Evolutionary conservation across 2,113 vertebrate genomes (phyloP).

Genomic region (Accipiter cooperii): DNA sequence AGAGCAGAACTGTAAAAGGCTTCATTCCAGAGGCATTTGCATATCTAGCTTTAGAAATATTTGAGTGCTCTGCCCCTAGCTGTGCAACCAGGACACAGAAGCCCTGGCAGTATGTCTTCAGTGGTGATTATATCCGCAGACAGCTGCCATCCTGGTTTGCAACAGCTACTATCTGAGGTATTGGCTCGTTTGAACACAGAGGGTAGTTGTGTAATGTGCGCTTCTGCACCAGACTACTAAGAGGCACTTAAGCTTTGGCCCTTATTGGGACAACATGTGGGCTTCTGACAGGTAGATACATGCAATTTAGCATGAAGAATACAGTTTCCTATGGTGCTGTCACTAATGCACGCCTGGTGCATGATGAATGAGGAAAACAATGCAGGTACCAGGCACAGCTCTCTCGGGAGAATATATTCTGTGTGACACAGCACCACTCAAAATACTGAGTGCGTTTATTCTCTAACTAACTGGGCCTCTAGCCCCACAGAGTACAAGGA

Average conservation of each 20-base stretch:
- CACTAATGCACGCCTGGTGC: background rate
- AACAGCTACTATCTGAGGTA: conserved; percentile 19
- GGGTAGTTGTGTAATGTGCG: background rate
- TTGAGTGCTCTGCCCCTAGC: conserved; percentile 57
- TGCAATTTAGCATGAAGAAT: conserved; percentile 40
- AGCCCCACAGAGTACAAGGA: background rate
- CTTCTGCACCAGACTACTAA: conserved; percentile 26
- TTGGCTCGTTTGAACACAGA: conserved; percentile 32
- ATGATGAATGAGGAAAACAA: conserved; percentile 45
- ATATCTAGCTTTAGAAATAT: conserved; percentile 64
- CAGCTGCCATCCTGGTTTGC: conserved; percentile 55
- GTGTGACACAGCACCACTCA: background rate
- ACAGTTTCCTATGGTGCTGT: conserved; percentile 9
- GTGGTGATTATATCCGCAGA: conserved; percentile 38
- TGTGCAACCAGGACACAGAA: conserved; percentile 59
- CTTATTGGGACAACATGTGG: conserved; percentile 36
- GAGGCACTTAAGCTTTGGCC: conserved; percentile 49
- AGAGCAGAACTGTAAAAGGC: conserved; percentile 64
- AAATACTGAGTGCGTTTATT: background rate
- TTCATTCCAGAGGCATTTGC: conserved; percentile 60
- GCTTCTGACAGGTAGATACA: conserved; percentile 51
- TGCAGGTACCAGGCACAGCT: background rate
- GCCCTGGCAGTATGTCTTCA: conserved; percentile 53
- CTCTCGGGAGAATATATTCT: background rate
- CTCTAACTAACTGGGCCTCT: background rate